Percentiles rank a stretch among this genome's conserved stretches.
Evolutionary conservation across 2,888 invertebrate species (phyloP).

Genomic region (Tenodera sinensis): DNA sequence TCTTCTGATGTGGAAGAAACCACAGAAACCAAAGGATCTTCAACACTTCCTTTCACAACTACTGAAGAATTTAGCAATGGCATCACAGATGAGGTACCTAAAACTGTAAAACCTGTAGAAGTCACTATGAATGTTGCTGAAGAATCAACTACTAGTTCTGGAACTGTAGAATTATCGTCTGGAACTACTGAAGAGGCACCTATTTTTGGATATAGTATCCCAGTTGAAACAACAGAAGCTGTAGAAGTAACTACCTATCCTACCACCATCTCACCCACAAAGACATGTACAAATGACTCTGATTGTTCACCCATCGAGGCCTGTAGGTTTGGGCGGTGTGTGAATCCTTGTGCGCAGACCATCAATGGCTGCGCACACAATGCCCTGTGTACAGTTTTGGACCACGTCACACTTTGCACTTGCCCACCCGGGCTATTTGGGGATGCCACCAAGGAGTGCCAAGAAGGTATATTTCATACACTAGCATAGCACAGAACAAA

Average conservation of each 20-base stretch:
- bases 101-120: conserved; percentile 14
- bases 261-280: conserved; percentile 24
- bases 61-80: background rate
- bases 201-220: background rate
- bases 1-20: no score
- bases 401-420: conserved; percentile 61
- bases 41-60: background rate
- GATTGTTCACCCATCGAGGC: conserved; percentile 61
- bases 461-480: conserved; percentile 54
- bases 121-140: background rate
- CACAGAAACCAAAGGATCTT: background rate
- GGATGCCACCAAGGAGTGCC: conserved; percentile 56
- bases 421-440: conserved; percentile 55
- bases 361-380: conserved; percentile 55
- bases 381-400: conserved; percentile 58
- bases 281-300: conserved; percentile 56
- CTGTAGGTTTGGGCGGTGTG: conserved; percentile 61
- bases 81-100: conserved; percentile 24
- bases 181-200: background rate
- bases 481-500: background rate
- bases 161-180: background rate
- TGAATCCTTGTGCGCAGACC: conserved; percentile 57
- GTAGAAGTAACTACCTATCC: background rate
- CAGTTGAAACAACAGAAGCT: background rate
- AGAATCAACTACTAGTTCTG: background rate